Base-by-base conservation (phyloP, 2,113 vertebrate species). In the Odobenus rosmarus region DNA sequence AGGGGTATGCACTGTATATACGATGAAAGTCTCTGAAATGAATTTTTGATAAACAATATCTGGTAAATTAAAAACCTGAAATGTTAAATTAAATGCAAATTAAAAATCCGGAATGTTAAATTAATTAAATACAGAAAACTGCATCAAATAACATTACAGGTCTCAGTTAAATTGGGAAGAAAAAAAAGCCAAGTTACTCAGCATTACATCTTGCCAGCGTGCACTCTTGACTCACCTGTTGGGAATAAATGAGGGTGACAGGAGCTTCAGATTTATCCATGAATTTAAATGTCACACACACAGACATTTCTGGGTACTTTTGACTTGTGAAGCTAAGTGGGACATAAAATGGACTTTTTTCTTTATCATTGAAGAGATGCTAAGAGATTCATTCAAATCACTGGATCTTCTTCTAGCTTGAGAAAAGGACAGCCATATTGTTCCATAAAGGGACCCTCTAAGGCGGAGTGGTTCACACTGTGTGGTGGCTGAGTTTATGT, bases 1-100 rank as follows among this genome's bases (percentile, higher is more conserved):
- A 94, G 90, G 98, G 98, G 97, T 98, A 77, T 97, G 98, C 96
- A 97, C 98, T 98, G 97, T 98, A 98, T 98, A 97, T 98, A 98
- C 94, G 88, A 97, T 96, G 98, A 98, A 98, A 98, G 98, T 98
- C 46, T 83, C 97, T 80, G 98, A 98, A 99, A 99, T 99, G 98
- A 99, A 98, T 98, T 98, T 98, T 98, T 99, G 99, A 99, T 99
- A 99, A 99, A 99, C 98, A 99, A 98, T 99, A 98, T 99, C 99
- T 98, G 98, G 98, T 97, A 99, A 99, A 99, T 99, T 99, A 99
- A 99, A 99, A 99, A 98, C 98, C 98, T 97, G 98, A 98, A 99
- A 99, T 98, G 99, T 98, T 99, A 99, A 99, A 99, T 99, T 98
- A 99, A 99, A 99, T 99, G 98, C 99, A 99, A 99, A 99, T 99